phyloP scores from a whole-genome alignment of 92 coral and sea anemone species.

The Micromussa lordhowensis region DNA sequence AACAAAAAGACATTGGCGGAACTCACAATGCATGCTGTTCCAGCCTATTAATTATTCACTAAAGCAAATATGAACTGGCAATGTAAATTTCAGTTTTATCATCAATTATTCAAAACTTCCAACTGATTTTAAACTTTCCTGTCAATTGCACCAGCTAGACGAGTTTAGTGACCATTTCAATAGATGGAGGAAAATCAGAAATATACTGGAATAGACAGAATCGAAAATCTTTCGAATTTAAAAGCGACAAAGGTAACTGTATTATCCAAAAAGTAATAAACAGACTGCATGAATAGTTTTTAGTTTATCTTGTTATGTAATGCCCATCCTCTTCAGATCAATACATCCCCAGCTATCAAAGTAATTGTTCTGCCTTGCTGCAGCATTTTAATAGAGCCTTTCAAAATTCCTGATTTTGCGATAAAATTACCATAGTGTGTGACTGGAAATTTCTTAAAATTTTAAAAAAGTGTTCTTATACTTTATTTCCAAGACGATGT shows the following conservation, averaged over 20 bases:
- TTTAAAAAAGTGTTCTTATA: neutral
- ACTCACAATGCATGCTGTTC: neutral
- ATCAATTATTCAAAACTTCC: constrained; percentile 13
- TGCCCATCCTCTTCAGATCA: neutral
- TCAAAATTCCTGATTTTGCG: neutral
- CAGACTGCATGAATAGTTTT: neutral
- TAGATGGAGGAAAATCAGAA: neutral
- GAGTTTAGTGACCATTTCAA: neutral
- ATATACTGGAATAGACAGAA: neutral
- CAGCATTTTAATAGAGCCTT: neutral
- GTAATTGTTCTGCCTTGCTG: neutral
- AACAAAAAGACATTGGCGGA: neutral
- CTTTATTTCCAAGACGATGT: neutral
- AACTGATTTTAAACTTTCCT: neutral
- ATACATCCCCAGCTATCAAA: neutral
- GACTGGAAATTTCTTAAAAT: neutral
- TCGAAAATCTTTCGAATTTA: neutral
- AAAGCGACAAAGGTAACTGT: neutral
- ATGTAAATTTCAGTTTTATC: neutral
- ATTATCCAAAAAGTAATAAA: neutral
- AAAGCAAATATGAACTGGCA: neutral
- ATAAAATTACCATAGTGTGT: neutral
- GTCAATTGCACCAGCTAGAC: neutral
- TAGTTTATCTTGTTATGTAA: neutral
- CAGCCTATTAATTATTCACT: neutral